These are phyloP conservation scores for Drosophila nr. medialis DNA, from an alignment of 2,888 invertebrate species.

Conservation along the genomic window DNA sequence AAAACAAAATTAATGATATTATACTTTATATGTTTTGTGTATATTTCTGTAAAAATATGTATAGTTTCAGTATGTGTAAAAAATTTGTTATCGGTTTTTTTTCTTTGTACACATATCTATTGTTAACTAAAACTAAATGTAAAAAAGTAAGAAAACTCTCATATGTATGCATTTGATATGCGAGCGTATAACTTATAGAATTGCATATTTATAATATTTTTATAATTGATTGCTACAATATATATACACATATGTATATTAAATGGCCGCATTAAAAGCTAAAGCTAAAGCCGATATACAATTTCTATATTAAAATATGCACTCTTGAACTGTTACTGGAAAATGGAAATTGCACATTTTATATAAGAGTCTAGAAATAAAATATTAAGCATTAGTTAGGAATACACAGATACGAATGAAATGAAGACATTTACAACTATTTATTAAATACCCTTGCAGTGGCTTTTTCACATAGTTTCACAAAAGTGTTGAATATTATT, in stretches of 20 bases:
- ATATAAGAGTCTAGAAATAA: conserved; percentile 22
- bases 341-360: conserved; percentile 59
- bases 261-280: conserved; percentile 69
- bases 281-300: conserved; percentile 51
- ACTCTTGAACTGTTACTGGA: conserved; percentile 13
- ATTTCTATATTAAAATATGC: conserved; percentile 5
- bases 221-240: conserved; percentile 45
- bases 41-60: conserved; percentile 60
- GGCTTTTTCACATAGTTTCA: not conserved
- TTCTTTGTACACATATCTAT: conserved; percentile 30
- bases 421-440: conserved; percentile 32
- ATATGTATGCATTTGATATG: conserved; percentile 65
- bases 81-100: conserved; percentile 6
- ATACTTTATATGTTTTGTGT: conserved; percentile 28
- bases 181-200: conserved; percentile 55
- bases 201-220: conserved; percentile 43
- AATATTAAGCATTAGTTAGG: conserved; percentile 22
- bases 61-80: conserved; percentile 26
- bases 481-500: not conserved
- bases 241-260: conserved; percentile 26
- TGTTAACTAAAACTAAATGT: conserved; percentile 44
- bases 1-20: conserved; percentile 14
- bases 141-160: conserved; percentile 41
- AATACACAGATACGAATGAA: conserved; percentile 40
- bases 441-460: conserved; percentile 13